Base-by-base conservation (phyloP, 2,113 vertebrate genomes). In the Condylura cristata region DNA sequence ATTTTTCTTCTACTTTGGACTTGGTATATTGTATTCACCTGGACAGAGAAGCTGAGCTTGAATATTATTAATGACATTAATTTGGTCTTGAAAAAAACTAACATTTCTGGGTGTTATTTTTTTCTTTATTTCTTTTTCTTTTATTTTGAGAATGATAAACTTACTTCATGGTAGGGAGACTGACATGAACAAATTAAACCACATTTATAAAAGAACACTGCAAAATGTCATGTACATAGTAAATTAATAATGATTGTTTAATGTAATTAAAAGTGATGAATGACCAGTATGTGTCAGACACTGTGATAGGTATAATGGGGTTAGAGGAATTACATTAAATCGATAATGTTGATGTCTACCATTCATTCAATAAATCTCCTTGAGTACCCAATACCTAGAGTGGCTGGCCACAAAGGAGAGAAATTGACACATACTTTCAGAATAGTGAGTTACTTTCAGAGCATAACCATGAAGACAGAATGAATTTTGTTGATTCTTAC, bases 111-210 rank as follows among this genome's bases (percentile, higher is more conserved):
- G 28, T 28, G 37, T 75, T 14, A 68, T 13, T 37, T 65, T 32
- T 32, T 14, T 70, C 20, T 51, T 89, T 65, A 41, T 79, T 91
- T 91, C 32, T 93, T 56, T 71, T 81, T 53, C 44, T 96, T 92
- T 94, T 63, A 70, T 26, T 86, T n/a, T 90, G 58, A 75, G 28
- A 41, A 46, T 63, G 88, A 75, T 66, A 82, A 87, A 41, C 41
- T 24, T 22, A 80, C 26, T 85, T 41, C 13, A 39, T 51, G 32
- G 34, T 61, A 12, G 37, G 32, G 14, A 46, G 22, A 1, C 28
- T 60, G 81, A 53, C 8, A 44, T 16, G 8, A 44, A 80, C 61
- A 94, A 84, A 78, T 72, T n/a, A 68, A 51, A 37, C 66, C 53
- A 58, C 8, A 60, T 83, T 89, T 85, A 72, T 11, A 82, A 85